Evolutionary conservation across 2,888 invertebrate genomes (phyloP).

Genomic region (Ferdinandea cuprea): DNA sequence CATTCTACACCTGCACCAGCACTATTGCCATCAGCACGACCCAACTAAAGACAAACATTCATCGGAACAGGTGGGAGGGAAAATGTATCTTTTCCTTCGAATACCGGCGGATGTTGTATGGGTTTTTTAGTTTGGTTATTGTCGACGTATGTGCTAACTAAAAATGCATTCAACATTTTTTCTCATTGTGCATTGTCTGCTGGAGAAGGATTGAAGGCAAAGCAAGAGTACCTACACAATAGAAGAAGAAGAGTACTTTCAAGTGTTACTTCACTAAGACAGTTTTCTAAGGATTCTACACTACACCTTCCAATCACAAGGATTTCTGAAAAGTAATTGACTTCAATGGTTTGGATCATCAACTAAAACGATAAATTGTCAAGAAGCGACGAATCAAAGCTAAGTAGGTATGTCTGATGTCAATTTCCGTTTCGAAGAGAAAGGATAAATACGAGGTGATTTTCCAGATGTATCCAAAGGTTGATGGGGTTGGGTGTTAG

Average conservation of each 20-base stretch:
- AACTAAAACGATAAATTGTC: neutral
- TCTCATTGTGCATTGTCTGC: neutral
- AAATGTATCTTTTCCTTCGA: neutral
- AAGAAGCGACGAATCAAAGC: neutral
- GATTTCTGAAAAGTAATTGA: neutral
- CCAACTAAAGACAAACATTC: neutral
- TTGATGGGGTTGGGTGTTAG: too few relatives aligned
- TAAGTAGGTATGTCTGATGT: neutral
- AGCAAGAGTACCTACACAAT: neutral
- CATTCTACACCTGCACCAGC: neutral
- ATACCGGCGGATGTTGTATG: neutral
- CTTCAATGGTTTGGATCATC: neutral
- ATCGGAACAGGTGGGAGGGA: neutral
- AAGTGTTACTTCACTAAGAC: neutral
- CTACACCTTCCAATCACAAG: neutral
- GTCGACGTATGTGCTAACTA: neutral
- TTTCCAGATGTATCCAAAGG: too few relatives aligned
- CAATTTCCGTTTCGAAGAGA: neutral
- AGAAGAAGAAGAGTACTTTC: neutral
- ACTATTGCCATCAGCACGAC: neutral
- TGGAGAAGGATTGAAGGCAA: neutral
- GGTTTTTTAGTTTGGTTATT: neutral
- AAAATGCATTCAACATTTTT: conserved; percentile 15
- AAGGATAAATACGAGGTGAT: neutral
- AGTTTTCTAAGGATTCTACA: neutral